Conservation (phyloP, 2,888 invertebrate species). For the Parelbella ahira region DNA sequence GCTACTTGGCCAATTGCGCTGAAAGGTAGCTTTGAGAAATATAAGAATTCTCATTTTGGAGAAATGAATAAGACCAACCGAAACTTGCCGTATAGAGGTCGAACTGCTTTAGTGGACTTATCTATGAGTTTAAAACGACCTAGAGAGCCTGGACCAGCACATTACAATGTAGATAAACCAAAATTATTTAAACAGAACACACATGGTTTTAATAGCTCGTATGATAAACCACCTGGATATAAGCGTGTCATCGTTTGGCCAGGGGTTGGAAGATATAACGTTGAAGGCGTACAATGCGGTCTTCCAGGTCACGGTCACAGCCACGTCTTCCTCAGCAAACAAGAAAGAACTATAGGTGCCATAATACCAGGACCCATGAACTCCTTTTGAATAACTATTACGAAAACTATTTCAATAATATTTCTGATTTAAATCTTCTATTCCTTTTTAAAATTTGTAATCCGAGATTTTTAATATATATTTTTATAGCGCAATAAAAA, state of each 20-base stretch:
- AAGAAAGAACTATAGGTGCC: slow-evolving; percentile 57
- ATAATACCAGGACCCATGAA: slow-evolving; percentile 56
- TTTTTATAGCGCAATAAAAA: too few relatives aligned
- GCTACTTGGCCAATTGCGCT: slow-evolving; percentile 61
- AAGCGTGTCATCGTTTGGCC: slow-evolving; percentile 60
- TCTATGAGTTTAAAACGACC: slow-evolving; percentile 68
- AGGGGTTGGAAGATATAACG: slow-evolving; percentile 58
- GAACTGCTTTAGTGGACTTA: slow-evolving; percentile 70
- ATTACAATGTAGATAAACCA: slow-evolving; percentile 49
- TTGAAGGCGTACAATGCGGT: slow-evolving; percentile 36
- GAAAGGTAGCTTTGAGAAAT: slow-evolving; percentile 52
- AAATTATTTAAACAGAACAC: slow-evolving; percentile 45
- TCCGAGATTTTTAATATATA: too few relatives aligned
- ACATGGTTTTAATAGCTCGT: slow-evolving; percentile 59
- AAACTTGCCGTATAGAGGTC: slow-evolving; percentile 53
- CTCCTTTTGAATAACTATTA: slow-evolving; percentile 47
- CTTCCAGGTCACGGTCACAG: slow-evolving; percentile 56
- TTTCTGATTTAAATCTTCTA: too few relatives aligned
- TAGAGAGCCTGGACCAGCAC: slow-evolving; percentile 75
- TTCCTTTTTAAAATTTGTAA: too few relatives aligned
- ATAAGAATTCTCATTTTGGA: slow-evolving; percentile 53
- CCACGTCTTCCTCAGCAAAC: slow-evolving; percentile 58
- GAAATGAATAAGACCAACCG: slow-evolving; percentile 62
- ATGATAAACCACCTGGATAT: slow-evolving; percentile 59
- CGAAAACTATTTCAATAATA: too few relatives aligned